Conservation (phyloP, 35 echinoderm and acorn worm species). For the Anneissia japonica region DNA sequence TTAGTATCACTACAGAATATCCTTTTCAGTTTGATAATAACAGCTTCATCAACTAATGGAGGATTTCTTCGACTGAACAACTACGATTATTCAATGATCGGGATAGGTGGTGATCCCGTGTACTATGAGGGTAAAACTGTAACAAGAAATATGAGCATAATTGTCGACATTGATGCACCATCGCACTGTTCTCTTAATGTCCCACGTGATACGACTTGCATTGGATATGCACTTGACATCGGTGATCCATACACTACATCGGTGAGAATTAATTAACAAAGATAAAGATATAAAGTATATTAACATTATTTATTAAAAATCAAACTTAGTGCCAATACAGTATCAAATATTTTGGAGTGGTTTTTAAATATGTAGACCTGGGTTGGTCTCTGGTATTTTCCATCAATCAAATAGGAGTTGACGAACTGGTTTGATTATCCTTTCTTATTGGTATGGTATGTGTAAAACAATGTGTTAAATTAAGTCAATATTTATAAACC, state of each 20-base stretch:
- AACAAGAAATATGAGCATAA: not conserved
- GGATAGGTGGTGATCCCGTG: not conserved
- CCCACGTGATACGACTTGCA: not conserved
- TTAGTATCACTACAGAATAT: too few relatives aligned
- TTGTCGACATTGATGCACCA: not conserved
- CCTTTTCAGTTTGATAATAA: not conserved
- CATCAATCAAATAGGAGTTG: too few relatives aligned
- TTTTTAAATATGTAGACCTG: too few relatives aligned
- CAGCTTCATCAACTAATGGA: not conserved
- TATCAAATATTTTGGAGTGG: too few relatives aligned
- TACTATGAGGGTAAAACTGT: not conserved
- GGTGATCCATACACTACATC: not conserved
- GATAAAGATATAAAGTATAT: too few relatives aligned
- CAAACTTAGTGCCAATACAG: too few relatives aligned
- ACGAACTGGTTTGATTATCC: too few relatives aligned
- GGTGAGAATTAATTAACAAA: not conserved
- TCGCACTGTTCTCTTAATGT: not conserved
- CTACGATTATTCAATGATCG: not conserved
- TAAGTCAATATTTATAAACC: too few relatives aligned
- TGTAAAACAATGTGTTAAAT: too few relatives aligned
- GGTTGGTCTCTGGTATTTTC: too few relatives aligned
- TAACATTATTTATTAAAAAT: too few relatives aligned
- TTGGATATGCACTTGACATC: not conserved
- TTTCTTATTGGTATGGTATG: too few relatives aligned
- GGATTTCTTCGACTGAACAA: not conserved